These are phyloP conservation scores for Allophyes oxyacanthae DNA, from an alignment of 2,888 invertebrate species.

Conservation along the genomic window DNA sequence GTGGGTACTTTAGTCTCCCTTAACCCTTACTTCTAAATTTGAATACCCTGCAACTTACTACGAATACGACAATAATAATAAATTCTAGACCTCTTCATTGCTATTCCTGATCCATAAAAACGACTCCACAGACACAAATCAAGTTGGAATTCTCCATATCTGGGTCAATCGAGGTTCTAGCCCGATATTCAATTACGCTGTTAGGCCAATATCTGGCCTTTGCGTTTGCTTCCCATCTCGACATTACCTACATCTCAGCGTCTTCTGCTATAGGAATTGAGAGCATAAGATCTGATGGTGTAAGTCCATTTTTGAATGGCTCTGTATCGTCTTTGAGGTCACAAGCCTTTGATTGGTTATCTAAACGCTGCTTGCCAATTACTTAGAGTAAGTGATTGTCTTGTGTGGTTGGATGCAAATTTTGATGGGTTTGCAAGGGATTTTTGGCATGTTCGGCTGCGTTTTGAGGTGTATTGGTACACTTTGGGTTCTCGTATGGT, in stretches of 20 bases:
- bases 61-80: constrained; percentile 24
- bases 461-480: constrained; percentile 32
- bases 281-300: constrained; percentile 33
- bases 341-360: constrained; percentile 81
- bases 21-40: too few species aligned
- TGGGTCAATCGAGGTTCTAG: constrained; percentile 59
- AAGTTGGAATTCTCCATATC: constrained; percentile 64
- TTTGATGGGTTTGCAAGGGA: constrained; percentile 51
- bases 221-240: constrained; percentile 74
- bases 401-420: constrained; percentile 69
- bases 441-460: constrained; percentile 46
- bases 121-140: constrained; percentile 57
- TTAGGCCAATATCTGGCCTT: constrained; percentile 74
- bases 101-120: constrained; percentile 42
- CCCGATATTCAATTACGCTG: constrained; percentile 83
- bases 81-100: constrained; percentile 33
- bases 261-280: constrained; percentile 42
- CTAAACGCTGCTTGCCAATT: constrained; percentile 82
- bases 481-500: constrained; percentile 19
- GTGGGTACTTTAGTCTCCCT: too few species aligned
- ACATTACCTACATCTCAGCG: constrained; percentile 73
- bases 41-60: too few species aligned
- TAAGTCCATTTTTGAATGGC: constrained; percentile 56
- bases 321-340: constrained; percentile 62
- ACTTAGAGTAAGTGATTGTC: constrained; percentile 86